Conservation (phyloP, 2,888 invertebrate species). For the Watsonalla cultraria region DNA sequence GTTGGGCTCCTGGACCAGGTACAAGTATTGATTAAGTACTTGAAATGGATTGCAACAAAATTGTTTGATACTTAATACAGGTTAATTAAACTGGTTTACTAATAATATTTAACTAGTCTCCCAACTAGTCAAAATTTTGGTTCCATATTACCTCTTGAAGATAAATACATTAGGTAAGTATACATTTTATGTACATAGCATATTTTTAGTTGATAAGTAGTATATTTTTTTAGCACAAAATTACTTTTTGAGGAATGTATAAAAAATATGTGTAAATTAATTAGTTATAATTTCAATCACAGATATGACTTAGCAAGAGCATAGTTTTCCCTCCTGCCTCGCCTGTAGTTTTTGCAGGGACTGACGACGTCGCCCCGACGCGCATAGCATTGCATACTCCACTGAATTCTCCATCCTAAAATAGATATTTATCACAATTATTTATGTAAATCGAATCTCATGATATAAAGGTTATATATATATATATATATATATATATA, state of each 20-base stretch:
- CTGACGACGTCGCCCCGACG: constrained; percentile 63
- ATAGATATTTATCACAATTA: not conserved
- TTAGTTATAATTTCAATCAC: constrained; percentile 39
- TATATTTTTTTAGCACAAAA: constrained; percentile 14
- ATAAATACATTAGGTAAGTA: not conserved
- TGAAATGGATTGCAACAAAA: not conserved
- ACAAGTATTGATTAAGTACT: too few species aligned
- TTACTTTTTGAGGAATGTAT: constrained; percentile 14
- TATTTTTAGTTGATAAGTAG: constrained; percentile 6
- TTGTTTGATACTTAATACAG: not conserved
- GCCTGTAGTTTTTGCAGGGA: constrained; percentile 67
- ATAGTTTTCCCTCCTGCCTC: constrained; percentile 58
- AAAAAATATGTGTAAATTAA: constrained; percentile 15
- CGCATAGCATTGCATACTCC: constrained; percentile 81
- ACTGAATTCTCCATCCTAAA: constrained; percentile 83
- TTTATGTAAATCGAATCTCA: too few species aligned
- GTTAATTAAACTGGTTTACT: not conserved
- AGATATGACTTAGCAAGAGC: constrained; percentile 54
- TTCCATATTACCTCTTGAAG: not conserved
- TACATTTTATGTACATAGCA: constrained; percentile 14
- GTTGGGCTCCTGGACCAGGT: too few species aligned
- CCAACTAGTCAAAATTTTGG: not conserved
- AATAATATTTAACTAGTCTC: not conserved
- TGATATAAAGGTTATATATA: too few species aligned
- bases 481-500: too few species aligned